Conservation (phyloP, 2,113 vertebrate genomes). For the Pseudopodoces humilis region DNA sequence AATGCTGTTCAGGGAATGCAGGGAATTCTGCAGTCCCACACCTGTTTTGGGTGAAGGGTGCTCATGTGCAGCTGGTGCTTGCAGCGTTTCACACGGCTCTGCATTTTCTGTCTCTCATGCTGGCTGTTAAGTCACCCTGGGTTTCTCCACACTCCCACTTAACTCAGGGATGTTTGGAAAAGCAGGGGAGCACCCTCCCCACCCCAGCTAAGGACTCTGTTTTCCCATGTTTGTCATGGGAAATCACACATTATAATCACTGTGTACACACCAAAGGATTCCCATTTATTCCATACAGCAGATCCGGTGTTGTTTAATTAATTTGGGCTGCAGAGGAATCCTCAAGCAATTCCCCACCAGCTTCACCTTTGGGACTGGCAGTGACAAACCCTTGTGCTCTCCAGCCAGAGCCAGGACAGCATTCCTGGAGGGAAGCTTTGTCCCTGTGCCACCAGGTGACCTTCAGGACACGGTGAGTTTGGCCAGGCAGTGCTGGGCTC, state of each 20-base stretch:
- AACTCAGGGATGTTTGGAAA: not conserved
- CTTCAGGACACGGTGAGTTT: not conserved
- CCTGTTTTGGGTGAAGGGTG: not conserved
- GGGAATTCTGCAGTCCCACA: not conserved
- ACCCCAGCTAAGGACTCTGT: constrained; percentile 21
- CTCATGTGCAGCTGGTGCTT: not conserved
- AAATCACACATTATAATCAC: constrained; percentile 28
- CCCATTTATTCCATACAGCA: constrained; percentile 62
- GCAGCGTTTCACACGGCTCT: not conserved
- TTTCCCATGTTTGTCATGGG: constrained; percentile 47
- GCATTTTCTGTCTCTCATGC: not conserved
- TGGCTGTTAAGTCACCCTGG: not conserved
- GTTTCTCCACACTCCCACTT: not conserved
- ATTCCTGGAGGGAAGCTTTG: constrained; percentile 23
- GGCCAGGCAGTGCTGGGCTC: not conserved
- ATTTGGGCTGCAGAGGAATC: constrained; percentile 69
- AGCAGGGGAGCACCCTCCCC: not conserved
- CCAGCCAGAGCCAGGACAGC: not conserved
- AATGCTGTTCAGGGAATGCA: not conserved
- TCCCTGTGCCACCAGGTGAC: not conserved
- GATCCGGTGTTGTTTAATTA: constrained; percentile 68
- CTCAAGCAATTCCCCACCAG: constrained; percentile 45
- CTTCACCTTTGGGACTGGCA: constrained; percentile 60
- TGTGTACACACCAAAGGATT: constrained; percentile 29
- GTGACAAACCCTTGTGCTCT: constrained; percentile 47